Percentiles rank a stretch among this genome's conserved stretches.
Conservation (phyloP, 2,113 vertebrate species). For the Nothobranchius kuhntae region DNA sequence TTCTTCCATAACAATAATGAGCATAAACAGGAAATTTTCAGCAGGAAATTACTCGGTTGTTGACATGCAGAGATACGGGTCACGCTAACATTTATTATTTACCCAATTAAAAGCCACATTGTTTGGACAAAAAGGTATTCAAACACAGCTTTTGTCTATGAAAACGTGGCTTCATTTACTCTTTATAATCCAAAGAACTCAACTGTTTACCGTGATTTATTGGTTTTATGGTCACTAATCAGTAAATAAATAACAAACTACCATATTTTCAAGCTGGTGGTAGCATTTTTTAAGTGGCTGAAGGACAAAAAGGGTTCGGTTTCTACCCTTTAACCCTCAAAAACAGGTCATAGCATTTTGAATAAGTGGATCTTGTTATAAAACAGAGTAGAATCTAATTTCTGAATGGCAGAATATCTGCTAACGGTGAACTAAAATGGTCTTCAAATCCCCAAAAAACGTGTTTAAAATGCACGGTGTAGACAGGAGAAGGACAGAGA, state of each 20-base stretch:
- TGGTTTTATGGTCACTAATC: neutral
- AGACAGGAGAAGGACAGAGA: too few relatives aligned
- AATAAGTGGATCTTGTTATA: too few relatives aligned
- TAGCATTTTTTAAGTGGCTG: neutral
- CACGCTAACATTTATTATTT: neutral
- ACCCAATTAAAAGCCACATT: neutral
- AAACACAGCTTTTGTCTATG: neutral
- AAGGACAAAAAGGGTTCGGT: neutral
- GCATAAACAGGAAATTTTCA: constrained; percentile 5
- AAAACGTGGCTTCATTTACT: neutral
- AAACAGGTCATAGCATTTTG: neutral
- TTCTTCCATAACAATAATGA: neutral
- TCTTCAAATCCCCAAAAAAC: neutral
- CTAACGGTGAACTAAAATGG: too few relatives aligned
- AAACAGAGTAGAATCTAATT: too few relatives aligned
- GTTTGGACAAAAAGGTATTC: neutral
- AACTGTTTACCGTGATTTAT: neutral
- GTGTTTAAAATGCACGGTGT: neutral
- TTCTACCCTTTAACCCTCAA: neutral
- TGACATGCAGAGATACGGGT: constrained; percentile 2
- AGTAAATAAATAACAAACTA: neutral
- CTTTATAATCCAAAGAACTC: too few relatives aligned
- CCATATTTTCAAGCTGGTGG: neutral
- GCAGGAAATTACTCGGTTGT: constrained; percentile 50
- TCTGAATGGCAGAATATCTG: too few relatives aligned